phyloP scores from a whole-genome alignment of 2,888 invertebrate species.

The Himalopsyche anomala region DNA sequence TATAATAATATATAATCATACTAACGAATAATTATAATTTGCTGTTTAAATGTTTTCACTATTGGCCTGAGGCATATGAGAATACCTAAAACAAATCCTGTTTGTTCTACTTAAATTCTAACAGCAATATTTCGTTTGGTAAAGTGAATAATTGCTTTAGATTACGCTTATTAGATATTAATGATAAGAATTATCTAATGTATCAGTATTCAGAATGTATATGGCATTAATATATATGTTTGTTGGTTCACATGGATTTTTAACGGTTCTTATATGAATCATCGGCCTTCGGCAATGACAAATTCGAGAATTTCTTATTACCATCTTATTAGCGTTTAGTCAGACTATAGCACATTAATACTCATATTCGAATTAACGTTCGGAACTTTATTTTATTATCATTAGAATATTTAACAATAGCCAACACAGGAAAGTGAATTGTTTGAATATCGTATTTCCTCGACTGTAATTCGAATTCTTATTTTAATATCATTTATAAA shows the following conservation, averaged over 20 bases:
- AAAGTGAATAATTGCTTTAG: slow-evolving; percentile 19
- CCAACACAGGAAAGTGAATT: too few species aligned
- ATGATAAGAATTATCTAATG: slow-evolving; percentile 33
- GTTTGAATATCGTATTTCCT: too few species aligned
- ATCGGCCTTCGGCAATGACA: not conserved
- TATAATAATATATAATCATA: not conserved
- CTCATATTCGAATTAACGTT: too few species aligned
- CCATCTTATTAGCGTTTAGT: not conserved
- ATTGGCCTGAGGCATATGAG: not conserved
- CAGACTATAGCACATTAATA: too few species aligned
- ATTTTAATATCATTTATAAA: too few species aligned
- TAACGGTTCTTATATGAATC: slow-evolving; percentile 25
- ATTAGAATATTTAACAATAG: too few species aligned
- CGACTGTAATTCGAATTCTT: too few species aligned
- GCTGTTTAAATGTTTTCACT: not conserved
- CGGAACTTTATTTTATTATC: too few species aligned
- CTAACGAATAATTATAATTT: not conserved
- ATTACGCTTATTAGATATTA: slow-evolving; percentile 20
- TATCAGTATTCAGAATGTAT: not conserved
- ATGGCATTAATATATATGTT: not conserved
- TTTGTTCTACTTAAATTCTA: slow-evolving; percentile 13
- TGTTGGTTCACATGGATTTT: not conserved
- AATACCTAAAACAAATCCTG: not conserved
- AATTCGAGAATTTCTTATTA: not conserved
- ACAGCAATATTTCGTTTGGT: not conserved